Base-by-base conservation (phyloP, 2,888 invertebrate genomes). In the Ypsolopha scabrella region DNA sequence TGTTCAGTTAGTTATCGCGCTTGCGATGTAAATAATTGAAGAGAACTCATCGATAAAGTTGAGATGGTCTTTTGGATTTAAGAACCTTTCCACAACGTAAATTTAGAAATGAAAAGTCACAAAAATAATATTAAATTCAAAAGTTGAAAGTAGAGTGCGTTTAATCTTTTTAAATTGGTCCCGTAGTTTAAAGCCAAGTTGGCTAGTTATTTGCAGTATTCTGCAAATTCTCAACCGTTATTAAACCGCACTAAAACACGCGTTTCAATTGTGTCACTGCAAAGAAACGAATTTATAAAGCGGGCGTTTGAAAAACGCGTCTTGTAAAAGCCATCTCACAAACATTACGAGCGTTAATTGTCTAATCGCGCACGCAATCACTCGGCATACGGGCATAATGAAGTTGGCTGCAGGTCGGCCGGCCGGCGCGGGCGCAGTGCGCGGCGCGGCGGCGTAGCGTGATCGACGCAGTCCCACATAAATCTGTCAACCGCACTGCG, bases 401-500 rank as follows among this genome's bases (percentile, higher is more conserved):
- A 34, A 41, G 49, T 14, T 66, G 49, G 50, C 53, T 62, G 63
- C 37, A 55, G 61, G 62, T 61, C 63, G 64, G 65, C 58, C 43
- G 50, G 34, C 14, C 37, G n/a, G 11, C n/a, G 37, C 13, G 33
- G 41, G 51, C 8, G 33, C 41, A 7, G 14, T 53, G 51, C n/a
- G n/a, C n/a, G n/a, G n/a, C n/a, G n/a, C n/a, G n/a, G n/a, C n/a
- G n/a, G n/a, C n/a, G n/a, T n/a, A n/a, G 53, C 54, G 57, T 56
- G 58, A 55, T 55, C 56, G 48, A 46, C 51, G 58, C 62, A 70
- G 79, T 78, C 79, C 70, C 81, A 79, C 83, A 80, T 83, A 83
- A 83, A 83, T 83, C 82, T 82, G 82, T 81, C 80, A 65, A 59
- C 67, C 61, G 58, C 59, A 58, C 57, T 62, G 72, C 75, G 75